Base-by-base conservation (phyloP, 2,888 invertebrate species). In the Automeris io region DNA sequence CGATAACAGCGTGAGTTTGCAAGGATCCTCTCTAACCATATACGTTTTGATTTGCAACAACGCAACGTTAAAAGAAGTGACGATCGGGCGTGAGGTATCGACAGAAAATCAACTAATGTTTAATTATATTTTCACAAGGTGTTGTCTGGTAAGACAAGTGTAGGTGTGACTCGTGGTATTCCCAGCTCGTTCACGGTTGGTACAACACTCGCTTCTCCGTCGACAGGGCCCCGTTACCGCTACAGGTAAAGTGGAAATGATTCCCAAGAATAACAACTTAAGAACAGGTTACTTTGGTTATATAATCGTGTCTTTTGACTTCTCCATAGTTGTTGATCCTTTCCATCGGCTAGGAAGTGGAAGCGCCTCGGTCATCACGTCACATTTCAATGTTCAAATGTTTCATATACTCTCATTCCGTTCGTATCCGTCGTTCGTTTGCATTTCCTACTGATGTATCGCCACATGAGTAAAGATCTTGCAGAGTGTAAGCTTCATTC, bases 121-220 rank as follows among this genome's bases (percentile, higher is more conserved):
- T 85, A 70, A n/a, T 85, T 86, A 83, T 85, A 82, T 82, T 85
- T 85, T 83, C 81, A 85, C 79, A 85, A 86, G 86, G 86, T 86
- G 78, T 83, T 85, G 83, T 82, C 85, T 85, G 81, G 78, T 85
- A 85, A 82, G 82, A 85, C 82, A 80, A 60, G 65, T 67, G 82
- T 85, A 86, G 85, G 85, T 85, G 85, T 82, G 85, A 73, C 69
- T 70, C 79, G 67, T 66, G 82, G 78, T 68, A 81, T 76, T 70
- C 75, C 64, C 81, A 73, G 72, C 77, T 63, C 77, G 71, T 71
- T 77, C 66, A 77, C 72, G 79, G 78, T 82, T 74, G 73, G 78
- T 83, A 78, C 77, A 53, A 46, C 71, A 63, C 66, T 71, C 73
- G 72, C 71, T 64, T 58, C 67, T 70, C 72, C 61, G 78, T 75